These are phyloP conservation scores for Alcedo quadribrachys DNA, from an alignment of 2,797 vertebrate genomes.

Conservation along the genomic window DNA sequence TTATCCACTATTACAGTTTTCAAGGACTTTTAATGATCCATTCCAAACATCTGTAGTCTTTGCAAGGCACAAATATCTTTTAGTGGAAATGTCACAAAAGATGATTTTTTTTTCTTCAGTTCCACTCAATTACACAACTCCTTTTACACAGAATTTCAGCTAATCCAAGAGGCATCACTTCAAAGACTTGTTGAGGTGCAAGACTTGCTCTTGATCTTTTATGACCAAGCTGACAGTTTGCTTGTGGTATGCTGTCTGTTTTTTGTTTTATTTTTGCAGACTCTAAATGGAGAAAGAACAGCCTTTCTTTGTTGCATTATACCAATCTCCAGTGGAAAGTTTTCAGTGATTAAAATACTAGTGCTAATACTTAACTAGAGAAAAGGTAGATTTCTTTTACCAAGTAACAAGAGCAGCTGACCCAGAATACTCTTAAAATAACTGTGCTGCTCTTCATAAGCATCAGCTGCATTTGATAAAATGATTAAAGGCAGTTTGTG, in stretches of 20 bases:
- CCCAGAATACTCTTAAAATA: not conserved
- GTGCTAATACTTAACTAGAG: not conserved
- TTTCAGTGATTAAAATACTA: not conserved
- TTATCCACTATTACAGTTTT: not conserved
- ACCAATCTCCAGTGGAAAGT: not conserved
- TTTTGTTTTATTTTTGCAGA: conserved; percentile 30
- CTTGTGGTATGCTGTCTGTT: conserved; percentile 47
- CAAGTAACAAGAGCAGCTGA: not conserved
- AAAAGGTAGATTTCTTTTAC: not conserved
- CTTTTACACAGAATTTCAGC: conserved; percentile 23
- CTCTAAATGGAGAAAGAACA: not conserved
- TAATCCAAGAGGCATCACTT: conserved; percentile 66
- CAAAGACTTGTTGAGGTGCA: conserved; percentile 52
- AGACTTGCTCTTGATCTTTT: conserved; percentile 66
- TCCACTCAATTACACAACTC: conserved; percentile 42
- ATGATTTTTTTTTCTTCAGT: not conserved
- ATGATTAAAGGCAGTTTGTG: not conserved
- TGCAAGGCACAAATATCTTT: not conserved
- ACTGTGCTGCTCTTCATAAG: not conserved
- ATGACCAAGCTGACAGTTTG: conserved; percentile 62
- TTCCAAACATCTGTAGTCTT: conserved; percentile 13
- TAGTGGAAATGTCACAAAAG: not conserved
- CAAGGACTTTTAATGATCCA: not conserved
- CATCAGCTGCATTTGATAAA: not conserved
- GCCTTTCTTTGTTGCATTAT: not conserved